These are phyloP conservation scores for Argopecten irradians DNA, from an alignment of 1,140 invertebrate species.

Conservation along the genomic window DNA sequence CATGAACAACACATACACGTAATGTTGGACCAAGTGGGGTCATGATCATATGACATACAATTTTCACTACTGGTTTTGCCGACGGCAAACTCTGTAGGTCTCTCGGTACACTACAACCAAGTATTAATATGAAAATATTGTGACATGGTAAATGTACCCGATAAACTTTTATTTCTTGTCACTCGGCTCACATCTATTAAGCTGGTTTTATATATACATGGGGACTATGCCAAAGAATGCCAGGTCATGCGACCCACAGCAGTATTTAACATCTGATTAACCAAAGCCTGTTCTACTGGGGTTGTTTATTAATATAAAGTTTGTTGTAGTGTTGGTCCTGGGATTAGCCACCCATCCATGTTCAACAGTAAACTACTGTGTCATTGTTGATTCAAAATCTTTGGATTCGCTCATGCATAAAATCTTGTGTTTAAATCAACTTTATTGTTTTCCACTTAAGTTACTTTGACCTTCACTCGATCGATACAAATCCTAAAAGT, in stretches of 20 bases:
- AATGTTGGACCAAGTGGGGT: not conserved
- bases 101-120: not conserved
- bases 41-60: not conserved
- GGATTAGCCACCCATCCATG: not conserved
- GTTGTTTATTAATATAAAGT: not conserved
- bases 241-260: not conserved
- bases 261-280: not conserved
- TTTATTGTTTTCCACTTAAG: not conserved
- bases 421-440: not conserved
- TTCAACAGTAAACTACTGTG: not conserved
- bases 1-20: not conserved
- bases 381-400: not conserved
- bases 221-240: not conserved
- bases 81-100: not conserved
- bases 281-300: not conserved
- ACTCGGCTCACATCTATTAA: not conserved
- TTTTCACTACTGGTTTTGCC: not conserved
- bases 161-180: constrained; percentile 3
- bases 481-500: not conserved
- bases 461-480: not conserved
- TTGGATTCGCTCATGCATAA: not conserved
- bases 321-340: not conserved
- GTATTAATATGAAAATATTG: constrained; percentile 23
- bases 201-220: not conserved
- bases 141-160: not conserved